Percentiles rank a stretch among this genome's conserved stretches.
These are phyloP conservation scores for Nothocercus julius DNA, from an alignment of 2,113 vertebrate genomes.

Conservation along the genomic window DNA sequence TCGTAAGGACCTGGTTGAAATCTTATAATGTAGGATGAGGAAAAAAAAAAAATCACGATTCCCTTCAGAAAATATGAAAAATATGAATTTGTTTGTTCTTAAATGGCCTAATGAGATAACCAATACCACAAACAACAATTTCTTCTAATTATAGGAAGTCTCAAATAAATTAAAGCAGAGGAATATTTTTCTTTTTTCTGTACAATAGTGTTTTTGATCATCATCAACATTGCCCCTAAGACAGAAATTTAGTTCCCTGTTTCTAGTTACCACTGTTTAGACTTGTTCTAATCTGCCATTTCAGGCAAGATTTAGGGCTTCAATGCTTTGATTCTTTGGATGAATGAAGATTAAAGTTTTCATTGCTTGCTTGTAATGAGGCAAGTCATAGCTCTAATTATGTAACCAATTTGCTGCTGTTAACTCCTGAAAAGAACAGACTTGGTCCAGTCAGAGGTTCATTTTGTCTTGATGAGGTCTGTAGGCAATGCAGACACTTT, in stretches of 20 bases:
- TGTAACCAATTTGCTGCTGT: constrained; percentile 7
- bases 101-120: constrained; percentile 33
- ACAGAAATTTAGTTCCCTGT: constrained; percentile 17
- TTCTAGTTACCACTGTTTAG: constrained; percentile 49
- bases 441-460: background rate
- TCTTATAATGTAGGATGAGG: background rate
- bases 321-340: constrained; percentile 47
- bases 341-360: constrained; percentile 22
- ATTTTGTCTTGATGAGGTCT: background rate
- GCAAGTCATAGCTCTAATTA: constrained; percentile 21
- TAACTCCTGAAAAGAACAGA: constrained; percentile 39
- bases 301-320: constrained; percentile 58
- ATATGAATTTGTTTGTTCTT: constrained; percentile 32
- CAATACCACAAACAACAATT: constrained; percentile 42
- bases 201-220: constrained; percentile 22
- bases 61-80: constrained; percentile 25
- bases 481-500: background rate
- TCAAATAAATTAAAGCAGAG: constrained; percentile 38
- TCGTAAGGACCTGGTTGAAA: background rate
- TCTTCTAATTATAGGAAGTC: constrained; percentile 46
- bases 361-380: constrained; percentile 41
- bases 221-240: constrained; percentile 33
- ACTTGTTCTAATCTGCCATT: constrained; percentile 61
- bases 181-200: constrained; percentile 27
- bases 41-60: background rate